Conservation (phyloP, 1,140 invertebrate genomes). For the Monomorium pharaonis region DNA sequence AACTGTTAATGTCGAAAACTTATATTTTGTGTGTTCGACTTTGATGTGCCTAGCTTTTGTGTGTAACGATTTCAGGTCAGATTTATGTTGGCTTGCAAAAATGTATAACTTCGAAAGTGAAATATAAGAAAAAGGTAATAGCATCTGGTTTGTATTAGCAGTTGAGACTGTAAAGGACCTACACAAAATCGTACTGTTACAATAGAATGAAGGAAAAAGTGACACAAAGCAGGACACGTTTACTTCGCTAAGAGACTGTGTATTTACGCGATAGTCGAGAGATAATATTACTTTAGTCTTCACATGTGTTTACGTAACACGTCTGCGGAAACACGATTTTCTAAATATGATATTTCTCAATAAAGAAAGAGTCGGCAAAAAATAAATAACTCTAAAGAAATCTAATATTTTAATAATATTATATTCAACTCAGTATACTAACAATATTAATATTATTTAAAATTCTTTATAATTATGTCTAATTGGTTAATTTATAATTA, state of each 20-base stretch:
- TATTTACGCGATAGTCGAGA: neutral
- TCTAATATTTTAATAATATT: neutral
- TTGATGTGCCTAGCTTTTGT: neutral
- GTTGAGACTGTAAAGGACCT: neutral
- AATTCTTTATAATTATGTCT: too few relatives aligned
- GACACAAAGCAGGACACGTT: neutral
- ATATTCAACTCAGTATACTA: neutral
- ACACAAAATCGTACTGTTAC: neutral
- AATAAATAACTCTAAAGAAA: neutral
- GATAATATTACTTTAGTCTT: slow-evolving; percentile 16
- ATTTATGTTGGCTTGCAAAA: neutral
- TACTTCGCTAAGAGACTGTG: neutral
- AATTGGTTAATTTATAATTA: neutral
- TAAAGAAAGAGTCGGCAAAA: neutral
- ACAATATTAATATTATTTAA: neutral
- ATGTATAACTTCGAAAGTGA: neutral
- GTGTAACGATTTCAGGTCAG: neutral
- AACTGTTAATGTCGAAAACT: neutral
- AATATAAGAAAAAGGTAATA: neutral
- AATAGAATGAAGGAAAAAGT: neutral
- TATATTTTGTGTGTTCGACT: neutral
- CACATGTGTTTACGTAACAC: neutral
- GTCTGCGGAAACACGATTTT: neutral
- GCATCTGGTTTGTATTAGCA: neutral
- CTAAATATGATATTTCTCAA: neutral